phyloP scores from a whole-genome alignment of 2,797 vertebrate genomes.

The Amniataba percoides region DNA sequence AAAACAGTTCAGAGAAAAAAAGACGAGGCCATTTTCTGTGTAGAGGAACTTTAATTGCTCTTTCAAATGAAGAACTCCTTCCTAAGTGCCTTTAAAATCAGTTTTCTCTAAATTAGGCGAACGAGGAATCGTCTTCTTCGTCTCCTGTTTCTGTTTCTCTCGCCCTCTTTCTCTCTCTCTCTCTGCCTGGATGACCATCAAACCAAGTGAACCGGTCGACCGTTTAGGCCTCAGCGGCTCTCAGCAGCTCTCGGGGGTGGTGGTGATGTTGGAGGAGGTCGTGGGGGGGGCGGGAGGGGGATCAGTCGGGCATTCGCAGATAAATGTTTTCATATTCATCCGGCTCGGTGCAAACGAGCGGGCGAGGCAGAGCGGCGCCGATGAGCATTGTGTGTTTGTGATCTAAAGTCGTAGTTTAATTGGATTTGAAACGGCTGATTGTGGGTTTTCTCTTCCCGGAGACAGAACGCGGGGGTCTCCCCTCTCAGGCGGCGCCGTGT shows the following conservation, averaged over 20 bases:
- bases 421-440: constrained; percentile 55
- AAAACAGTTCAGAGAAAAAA: background rate
- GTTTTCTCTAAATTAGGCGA: background rate
- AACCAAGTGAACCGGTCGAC: constrained; percentile 36
- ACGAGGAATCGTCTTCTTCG: background rate
- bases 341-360: constrained; percentile 9
- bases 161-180: background rate
- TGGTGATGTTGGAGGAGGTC: too few species aligned
- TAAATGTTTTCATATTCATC: constrained; percentile 47
- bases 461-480: constrained; percentile 28
- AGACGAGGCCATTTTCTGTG: background rate
- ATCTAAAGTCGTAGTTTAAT: constrained; percentile 59
- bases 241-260: background rate
- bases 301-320: constrained; percentile 27
- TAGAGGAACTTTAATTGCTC: background rate
- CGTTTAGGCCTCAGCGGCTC: constrained; percentile 31
- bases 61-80: background rate
- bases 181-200: constrained; percentile 31
- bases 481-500: constrained; percentile 36
- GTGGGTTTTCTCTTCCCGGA: constrained; percentile 34
- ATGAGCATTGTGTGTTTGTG: constrained; percentile 45
- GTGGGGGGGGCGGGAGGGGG: too few species aligned
- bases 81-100: too few species aligned
- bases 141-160: background rate
- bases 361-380: background rate